Evolutionary conservation across 30 jellyfish, hydroid and myxozoan genomes (phyloP).

Genomic region (Turritopsis rubra): DNA sequence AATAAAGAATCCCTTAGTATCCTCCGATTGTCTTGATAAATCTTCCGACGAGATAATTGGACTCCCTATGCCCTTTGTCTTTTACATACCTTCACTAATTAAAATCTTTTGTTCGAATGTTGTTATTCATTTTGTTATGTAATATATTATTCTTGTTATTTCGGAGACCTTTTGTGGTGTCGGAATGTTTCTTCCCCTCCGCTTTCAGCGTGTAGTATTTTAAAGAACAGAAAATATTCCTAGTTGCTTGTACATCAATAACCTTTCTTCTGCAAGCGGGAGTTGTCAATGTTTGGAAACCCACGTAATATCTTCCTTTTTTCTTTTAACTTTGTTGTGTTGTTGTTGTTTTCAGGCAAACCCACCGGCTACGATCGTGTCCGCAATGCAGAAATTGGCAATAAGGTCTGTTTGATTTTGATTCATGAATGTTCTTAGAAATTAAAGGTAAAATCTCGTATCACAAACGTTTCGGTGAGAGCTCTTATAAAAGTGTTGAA

Average conservation of each 20-base stretch:
- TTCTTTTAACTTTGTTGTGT: neutral
- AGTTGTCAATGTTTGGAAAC: neutral
- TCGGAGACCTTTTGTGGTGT: neutral
- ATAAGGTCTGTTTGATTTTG: slow-evolving; percentile 48
- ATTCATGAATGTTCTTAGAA: neutral
- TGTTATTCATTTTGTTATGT: neutral
- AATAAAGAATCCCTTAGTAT: neutral
- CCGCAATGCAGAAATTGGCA: slow-evolving; percentile 95
- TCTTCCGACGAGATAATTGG: neutral
- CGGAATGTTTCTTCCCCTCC: neutral
- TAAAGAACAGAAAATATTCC: neutral
- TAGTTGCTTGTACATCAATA: no score
- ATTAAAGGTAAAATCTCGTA: no score
- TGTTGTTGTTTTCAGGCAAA: slow-evolving; percentile 53
- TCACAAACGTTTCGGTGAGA: no score
- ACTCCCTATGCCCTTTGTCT: neutral
- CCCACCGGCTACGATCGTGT: slow-evolving; percentile 98
- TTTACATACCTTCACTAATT: neutral
- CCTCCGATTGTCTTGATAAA: neutral
- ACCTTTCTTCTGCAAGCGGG: no score
- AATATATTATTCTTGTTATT: neutral
- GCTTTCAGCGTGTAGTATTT: neutral
- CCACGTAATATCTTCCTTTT: neutral
- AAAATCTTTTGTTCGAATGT: no score
- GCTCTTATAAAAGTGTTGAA: no score